Percentiles rank a stretch among this genome's conserved stretches.
These are phyloP conservation scores for Tribolium madens DNA, from an alignment of 1,140 invertebrate genomes.

Conservation along the genomic window DNA sequence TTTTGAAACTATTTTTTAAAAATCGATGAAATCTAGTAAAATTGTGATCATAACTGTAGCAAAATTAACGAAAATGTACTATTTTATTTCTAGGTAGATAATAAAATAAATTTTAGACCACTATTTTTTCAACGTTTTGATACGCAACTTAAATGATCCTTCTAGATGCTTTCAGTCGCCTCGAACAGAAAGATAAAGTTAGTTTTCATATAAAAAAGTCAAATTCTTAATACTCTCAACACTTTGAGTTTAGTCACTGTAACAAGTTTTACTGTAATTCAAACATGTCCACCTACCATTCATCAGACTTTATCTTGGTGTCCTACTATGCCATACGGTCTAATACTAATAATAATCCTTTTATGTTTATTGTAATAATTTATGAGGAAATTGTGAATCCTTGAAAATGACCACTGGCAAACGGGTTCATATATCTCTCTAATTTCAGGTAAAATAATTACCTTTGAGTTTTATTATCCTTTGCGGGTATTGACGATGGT, in stretches of 20 bases:
- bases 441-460: constrained; percentile 26
- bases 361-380: background rate
- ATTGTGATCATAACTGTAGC: no score
- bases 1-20: no score
- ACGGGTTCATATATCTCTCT: background rate
- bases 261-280: background rate
- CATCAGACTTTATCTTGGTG: background rate
- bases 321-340: background rate
- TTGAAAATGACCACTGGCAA: background rate
- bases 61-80: no score
- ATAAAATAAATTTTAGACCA: no score
- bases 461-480: constrained; percentile 14
- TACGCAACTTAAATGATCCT: no score
- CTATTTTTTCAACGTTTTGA: no score
- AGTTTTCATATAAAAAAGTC: no score
- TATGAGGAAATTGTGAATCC: background rate
- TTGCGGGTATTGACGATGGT: constrained; percentile 25
- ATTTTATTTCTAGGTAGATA: no score
- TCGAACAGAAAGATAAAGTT: no score
- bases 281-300: background rate
- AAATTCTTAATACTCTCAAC: no score
- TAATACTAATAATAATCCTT: background rate
- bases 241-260: background rate
- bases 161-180: no score
- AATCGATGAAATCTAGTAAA: no score